Evolutionary conservation across 2,113 vertebrate genomes (phyloP).

Genomic region (Benitochromis conjunctus): DNA sequence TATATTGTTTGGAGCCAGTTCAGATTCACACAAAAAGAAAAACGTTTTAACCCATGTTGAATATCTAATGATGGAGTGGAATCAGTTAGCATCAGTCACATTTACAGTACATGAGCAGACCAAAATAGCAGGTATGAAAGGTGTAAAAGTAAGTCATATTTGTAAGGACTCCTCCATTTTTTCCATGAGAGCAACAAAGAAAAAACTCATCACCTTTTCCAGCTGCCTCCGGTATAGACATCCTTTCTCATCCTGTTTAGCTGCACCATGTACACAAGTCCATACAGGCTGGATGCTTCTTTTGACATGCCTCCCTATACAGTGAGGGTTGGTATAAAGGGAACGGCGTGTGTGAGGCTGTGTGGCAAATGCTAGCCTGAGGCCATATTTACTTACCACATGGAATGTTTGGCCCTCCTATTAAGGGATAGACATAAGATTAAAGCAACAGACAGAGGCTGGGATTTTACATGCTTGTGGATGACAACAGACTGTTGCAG

Average conservation of each 20-base stretch:
- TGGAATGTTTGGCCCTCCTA: not conserved
- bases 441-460: not conserved
- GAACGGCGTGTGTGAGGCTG: not conserved
- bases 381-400: not conserved
- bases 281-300: conserved; percentile 37
- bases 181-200: not conserved
- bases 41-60: not conserved
- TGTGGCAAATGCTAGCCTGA: conserved; percentile 11
- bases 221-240: not conserved
- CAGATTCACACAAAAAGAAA: not conserved
- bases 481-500: not conserved
- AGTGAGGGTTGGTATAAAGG: not conserved
- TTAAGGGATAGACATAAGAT: not conserved
- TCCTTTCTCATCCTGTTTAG: not conserved
- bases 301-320: conserved; percentile 33
- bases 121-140: not conserved
- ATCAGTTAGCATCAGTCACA: not conserved
- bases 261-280: conserved; percentile 27
- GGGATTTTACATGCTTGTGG: not conserved
- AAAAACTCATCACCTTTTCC: not conserved
- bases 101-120: not conserved
- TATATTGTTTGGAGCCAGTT: not conserved
- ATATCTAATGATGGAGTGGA: not conserved
- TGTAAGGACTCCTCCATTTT: not conserved
- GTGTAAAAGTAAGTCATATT: not conserved